Evolutionary conservation across 2,797 vertebrate species (phyloP).

Genomic region (Dipus sagitta): DNA sequence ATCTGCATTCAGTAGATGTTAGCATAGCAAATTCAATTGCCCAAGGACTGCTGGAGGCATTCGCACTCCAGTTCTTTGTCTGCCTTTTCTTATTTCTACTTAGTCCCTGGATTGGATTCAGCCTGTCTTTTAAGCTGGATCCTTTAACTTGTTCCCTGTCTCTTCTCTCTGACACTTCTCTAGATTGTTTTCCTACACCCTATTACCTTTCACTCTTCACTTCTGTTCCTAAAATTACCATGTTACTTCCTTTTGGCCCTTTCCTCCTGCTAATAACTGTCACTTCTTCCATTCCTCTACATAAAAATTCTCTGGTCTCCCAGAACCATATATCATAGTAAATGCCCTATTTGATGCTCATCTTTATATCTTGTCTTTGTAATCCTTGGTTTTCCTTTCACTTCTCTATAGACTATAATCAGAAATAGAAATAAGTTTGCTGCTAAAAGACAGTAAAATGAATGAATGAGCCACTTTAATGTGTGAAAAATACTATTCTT

Average conservation of each 20-base stretch:
- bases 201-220: background rate
- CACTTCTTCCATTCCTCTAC: background rate
- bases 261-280: background rate
- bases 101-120: too few species aligned
- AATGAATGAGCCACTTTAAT: background rate
- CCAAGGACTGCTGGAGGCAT: too few species aligned
- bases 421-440: background rate
- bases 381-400: background rate
- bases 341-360: background rate
- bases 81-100: background rate
- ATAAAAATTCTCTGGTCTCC: background rate
- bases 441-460: background rate
- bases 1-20: background rate
- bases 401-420: background rate
- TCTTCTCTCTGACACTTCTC: background rate
- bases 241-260: background rate
- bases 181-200: background rate
- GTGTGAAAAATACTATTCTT: background rate
- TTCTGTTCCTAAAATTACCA: background rate
- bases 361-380: background rate
- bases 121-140: background rate
- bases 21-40: background rate
- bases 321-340: background rate
- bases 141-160: background rate
- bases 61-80: too few species aligned